Conservation (phyloP, 2,797 vertebrate genomes). For the Squalus acanthias region DNA sequence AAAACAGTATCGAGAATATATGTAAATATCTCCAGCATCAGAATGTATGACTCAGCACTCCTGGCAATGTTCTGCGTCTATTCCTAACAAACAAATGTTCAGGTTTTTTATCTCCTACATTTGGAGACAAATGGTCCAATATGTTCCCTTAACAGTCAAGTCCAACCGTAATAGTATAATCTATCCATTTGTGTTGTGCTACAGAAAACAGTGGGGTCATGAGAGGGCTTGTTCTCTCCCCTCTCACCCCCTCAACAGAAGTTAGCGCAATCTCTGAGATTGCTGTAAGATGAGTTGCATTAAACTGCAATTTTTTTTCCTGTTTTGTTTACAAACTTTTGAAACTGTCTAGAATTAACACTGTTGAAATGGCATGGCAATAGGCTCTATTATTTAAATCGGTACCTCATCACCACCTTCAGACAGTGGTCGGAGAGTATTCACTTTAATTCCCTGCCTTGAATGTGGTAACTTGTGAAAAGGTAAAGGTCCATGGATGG, state of each 20-base stretch:
- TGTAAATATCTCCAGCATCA: background rate
- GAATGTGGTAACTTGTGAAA: background rate
- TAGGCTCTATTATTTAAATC: background rate
- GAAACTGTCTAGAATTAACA: background rate
- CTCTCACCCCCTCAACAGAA: background rate
- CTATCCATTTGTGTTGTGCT: no score
- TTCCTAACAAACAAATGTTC: background rate
- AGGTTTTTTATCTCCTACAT: background rate
- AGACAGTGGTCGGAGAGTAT: background rate
- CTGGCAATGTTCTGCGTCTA: background rate
- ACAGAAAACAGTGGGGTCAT: background rate
- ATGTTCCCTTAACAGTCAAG: no score
- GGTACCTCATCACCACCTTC: background rate
- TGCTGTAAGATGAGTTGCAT: background rate
- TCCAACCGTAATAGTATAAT: no score
- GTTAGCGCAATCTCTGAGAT: background rate
- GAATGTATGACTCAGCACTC: background rate
- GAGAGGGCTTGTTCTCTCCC: background rate
- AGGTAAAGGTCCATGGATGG: background rate
- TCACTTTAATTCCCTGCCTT: background rate
- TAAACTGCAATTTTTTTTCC: background rate
- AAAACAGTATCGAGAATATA: background rate
- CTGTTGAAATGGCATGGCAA: background rate
- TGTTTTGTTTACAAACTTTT: background rate
- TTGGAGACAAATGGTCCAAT: background rate